Conservation (phyloP, 2,113 vertebrate genomes). For the Saccopteryx leptura region DNA sequence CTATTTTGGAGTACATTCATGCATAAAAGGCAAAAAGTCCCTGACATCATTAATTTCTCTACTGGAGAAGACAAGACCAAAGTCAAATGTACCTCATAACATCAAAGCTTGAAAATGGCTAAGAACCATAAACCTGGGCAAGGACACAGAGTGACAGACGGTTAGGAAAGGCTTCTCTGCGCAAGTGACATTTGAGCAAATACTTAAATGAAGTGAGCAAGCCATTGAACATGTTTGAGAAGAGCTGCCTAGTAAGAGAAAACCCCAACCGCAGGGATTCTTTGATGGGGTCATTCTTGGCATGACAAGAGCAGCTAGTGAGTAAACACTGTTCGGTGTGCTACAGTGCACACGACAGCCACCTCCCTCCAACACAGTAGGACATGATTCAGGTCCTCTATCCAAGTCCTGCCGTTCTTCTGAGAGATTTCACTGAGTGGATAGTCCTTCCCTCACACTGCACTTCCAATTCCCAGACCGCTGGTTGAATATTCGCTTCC, state of each 20-base stretch:
- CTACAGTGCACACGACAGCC: background rate
- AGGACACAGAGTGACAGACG: background rate
- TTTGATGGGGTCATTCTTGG: background rate
- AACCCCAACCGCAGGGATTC: background rate
- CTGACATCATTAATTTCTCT: background rate
- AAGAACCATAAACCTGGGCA: background rate
- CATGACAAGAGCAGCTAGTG: too few species aligned
- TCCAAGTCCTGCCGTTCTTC: background rate
- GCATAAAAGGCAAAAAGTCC: conserved; percentile 1
- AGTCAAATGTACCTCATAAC: background rate
- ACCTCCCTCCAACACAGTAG: background rate
- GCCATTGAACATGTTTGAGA: background rate
- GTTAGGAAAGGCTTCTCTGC: background rate
- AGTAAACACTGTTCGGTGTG: background rate
- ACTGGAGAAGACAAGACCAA: background rate
- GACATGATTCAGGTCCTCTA: background rate
- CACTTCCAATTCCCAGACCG: background rate
- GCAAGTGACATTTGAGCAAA: background rate
- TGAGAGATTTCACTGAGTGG: background rate
- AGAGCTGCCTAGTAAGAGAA: background rate
- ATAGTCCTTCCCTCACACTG: background rate
- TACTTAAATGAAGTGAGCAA: background rate
- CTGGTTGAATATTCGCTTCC: background rate
- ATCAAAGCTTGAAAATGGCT: background rate
- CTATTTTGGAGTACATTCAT: background rate